A percentile compares a stretch with the other conserved stretches of the same genome.
Conservation (phyloP, 2,888 invertebrate genomes). For the Microdon myrmicae region DNA sequence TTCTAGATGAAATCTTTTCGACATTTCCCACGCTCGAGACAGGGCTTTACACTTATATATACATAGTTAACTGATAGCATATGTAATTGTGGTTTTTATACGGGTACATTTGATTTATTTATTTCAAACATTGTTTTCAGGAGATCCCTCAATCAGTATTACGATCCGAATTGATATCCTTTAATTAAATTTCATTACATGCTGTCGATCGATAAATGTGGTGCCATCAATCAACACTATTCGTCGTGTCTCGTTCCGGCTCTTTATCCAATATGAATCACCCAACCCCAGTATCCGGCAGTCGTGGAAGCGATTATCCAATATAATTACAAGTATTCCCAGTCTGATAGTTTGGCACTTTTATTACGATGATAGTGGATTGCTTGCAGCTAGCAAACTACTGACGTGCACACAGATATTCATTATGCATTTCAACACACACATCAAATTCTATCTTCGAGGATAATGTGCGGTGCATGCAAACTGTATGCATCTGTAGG, state of each 20-base stretch:
- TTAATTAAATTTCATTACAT: conserved; percentile 33
- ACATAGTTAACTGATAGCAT: no score
- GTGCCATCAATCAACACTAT: conserved; percentile 33
- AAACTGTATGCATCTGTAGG: not conserved
- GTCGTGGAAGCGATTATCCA: conserved; percentile 25
- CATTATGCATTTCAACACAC: conserved; percentile 28
- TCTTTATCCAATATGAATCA: not conserved
- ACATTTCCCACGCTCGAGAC: no score
- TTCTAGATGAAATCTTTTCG: no score
- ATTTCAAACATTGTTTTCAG: no score
- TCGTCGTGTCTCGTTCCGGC: not conserved
- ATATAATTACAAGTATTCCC: conserved; percentile 36
- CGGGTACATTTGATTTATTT: no score
- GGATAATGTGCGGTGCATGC: conserved; percentile 11
- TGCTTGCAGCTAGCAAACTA: conserved; percentile 1
- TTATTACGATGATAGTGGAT: conserved; percentile 19
- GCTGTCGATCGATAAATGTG: conserved; percentile 32
- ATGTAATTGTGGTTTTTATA: no score
- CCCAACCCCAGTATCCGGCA: conserved; percentile 23
- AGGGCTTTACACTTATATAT: no score
- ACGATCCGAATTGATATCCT: no score
- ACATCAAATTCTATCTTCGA: conserved; percentile 22
- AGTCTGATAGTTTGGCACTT: conserved; percentile 22
- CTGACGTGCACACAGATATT: conserved; percentile 25
- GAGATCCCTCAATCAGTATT: no score